Evolutionary conservation across 2,113 vertebrate genomes (phyloP).

Genomic region (Climacteris rufus): DNA sequence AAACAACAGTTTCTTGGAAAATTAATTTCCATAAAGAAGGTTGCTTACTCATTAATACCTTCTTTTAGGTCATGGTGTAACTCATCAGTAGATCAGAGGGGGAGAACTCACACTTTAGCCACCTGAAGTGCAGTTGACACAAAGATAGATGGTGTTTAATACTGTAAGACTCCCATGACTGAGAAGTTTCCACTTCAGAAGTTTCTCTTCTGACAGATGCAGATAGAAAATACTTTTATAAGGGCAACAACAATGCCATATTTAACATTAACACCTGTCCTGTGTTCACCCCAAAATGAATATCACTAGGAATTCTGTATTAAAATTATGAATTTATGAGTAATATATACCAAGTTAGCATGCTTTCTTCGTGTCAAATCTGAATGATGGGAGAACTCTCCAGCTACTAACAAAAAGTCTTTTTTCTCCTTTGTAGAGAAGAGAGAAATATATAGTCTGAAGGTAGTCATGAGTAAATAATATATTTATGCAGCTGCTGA

Average conservation of each 20-base stretch:
- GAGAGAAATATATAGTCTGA: neutral
- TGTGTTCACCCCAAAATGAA: slow-evolving; percentile 21
- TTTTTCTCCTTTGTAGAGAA: neutral
- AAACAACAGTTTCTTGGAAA: slow-evolving; percentile 30
- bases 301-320: neutral
- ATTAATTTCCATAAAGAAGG: slow-evolving; percentile 51
- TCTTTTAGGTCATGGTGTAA: slow-evolving; percentile 40
- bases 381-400: neutral
- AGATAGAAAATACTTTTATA: slow-evolving; percentile 35
- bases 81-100: neutral
- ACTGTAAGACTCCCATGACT: neutral
- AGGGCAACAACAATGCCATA: neutral
- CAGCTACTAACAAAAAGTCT: neutral
- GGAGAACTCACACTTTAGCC: neutral
- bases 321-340: neutral
- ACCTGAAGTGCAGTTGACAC: slow-evolving; percentile 35
- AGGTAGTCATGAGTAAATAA: neutral
- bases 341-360: neutral
- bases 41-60: slow-evolving; percentile 13
- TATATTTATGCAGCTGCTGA: neutral
- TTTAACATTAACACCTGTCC: slow-evolving; percentile 40
- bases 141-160: slow-evolving; percentile 44
- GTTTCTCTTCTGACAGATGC: neutral
- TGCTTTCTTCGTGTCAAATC: neutral
- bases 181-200: neutral